Conservation (phyloP, 2,113 vertebrate genomes). For the Dicentrarchus labrax region DNA sequence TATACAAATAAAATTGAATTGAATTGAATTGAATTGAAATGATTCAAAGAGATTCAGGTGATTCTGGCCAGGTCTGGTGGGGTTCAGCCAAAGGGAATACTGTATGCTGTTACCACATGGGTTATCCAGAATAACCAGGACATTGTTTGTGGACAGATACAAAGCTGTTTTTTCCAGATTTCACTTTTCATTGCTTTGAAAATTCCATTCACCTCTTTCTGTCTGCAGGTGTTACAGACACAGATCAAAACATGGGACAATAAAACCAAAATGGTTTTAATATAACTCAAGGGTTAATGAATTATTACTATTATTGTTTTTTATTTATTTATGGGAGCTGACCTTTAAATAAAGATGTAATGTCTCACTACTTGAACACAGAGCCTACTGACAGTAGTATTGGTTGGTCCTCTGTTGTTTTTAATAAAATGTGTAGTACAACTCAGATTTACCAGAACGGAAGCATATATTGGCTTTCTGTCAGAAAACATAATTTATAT, state of each 20-base stretch:
- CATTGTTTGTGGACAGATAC: not conserved
- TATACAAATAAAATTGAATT: too few species aligned
- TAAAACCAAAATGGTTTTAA: not conserved
- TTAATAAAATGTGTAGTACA: conserved; percentile 42
- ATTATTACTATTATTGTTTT: not conserved
- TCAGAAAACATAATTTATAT: conserved; percentile 53
- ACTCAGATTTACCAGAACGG: conserved; percentile 60
- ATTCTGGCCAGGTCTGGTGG: not conserved
- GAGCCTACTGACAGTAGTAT: not conserved
- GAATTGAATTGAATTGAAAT: too few species aligned
- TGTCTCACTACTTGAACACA: conserved; percentile 3
- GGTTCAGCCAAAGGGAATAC: not conserved
- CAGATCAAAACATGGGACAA: not conserved
- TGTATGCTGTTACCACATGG: not conserved
- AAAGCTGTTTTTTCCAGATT: too few species aligned
- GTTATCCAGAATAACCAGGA: not conserved
- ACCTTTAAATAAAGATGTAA: conserved; percentile 19
- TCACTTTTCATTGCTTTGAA: too few species aligned
- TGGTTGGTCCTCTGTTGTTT: conserved; percentile 32
- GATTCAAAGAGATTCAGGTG: not conserved
- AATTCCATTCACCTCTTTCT: not conserved
- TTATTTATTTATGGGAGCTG: not conserved
- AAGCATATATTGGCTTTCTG: conserved; percentile 78
- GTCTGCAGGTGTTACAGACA: not conserved
- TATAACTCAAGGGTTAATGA: not conserved